A percentile compares a stretch with the other conserved stretches of the same genome.
Conservation (phyloP, 1,140 invertebrate genomes). For the Stegodyphus dumicola region DNA sequence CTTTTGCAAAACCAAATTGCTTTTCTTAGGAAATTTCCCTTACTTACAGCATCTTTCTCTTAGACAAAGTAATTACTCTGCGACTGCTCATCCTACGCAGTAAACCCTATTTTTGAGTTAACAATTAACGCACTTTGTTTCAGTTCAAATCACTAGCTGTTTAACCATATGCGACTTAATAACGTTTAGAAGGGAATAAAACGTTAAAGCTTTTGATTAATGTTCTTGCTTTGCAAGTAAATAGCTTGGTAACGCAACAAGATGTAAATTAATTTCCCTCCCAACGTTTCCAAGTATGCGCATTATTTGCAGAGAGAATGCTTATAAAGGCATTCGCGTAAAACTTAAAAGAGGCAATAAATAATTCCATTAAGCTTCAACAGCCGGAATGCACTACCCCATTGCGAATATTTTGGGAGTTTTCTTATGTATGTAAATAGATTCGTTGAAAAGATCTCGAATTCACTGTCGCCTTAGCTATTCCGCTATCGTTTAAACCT, state of each 20-base stretch:
- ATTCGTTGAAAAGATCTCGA: constrained; percentile 15
- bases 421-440: constrained; percentile 49
- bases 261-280: constrained; percentile 50
- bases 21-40: too few relatives aligned
- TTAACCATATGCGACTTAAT: constrained; percentile 33
- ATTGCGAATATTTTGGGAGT: constrained; percentile 35
- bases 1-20: too few relatives aligned
- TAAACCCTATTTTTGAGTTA: too few relatives aligned
- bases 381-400: constrained; percentile 25
- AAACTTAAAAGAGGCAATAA: constrained; percentile 30
- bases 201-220: constrained; percentile 41
- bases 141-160: constrained; percentile 22
- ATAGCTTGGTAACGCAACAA: constrained; percentile 37
- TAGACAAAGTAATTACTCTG: too few relatives aligned
- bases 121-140: constrained; percentile 32
- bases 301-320: not conserved
- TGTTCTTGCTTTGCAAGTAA: constrained; percentile 32
- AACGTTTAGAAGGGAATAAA: constrained; percentile 5
- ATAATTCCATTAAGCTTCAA: constrained; percentile 51
- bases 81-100: too few relatives aligned
- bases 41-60: too few relatives aligned
- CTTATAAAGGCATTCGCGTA: not conserved
- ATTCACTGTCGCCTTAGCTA: constrained; percentile 4
- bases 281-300: not conserved
- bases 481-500: constrained; percentile 37